A percentile compares a stretch with the other conserved stretches of the same genome.
These are phyloP conservation scores for Listronotus bonariensis DNA, from an alignment of 1,140 invertebrate genomes.

Conservation along the genomic window DNA sequence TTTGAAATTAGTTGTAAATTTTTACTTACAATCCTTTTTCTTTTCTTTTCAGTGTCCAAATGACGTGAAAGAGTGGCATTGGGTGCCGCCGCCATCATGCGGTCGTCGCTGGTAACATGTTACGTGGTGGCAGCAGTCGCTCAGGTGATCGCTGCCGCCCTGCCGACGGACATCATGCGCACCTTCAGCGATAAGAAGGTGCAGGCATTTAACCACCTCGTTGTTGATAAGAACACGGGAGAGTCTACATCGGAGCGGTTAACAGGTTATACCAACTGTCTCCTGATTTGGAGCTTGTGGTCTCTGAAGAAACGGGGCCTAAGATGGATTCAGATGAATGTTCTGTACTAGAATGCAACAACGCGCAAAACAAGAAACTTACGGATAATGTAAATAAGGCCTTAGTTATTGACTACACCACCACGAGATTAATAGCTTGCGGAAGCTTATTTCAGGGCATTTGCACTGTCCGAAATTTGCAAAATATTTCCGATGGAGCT, in stretches of 20 bases:
- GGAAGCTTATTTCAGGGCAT: conserved; percentile 90
- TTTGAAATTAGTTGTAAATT: too few species aligned
- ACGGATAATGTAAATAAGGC: conserved; percentile 96
- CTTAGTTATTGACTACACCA: conserved; percentile 90
- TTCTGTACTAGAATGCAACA: conserved; percentile 79
- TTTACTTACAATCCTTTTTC: too few species aligned
- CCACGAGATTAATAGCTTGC: conserved; percentile 88
- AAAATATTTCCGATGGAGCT: conserved; percentile 84
- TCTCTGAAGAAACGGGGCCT: conserved; percentile 85
- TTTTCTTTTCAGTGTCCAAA: conserved; percentile 40
- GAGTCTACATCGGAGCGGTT: conserved; percentile 88
- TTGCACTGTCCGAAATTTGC: conserved; percentile 85
- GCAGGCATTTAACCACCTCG: conserved; percentile 80
- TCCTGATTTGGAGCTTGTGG: conserved; percentile 78
- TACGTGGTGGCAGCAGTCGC: conserved; percentile 47
- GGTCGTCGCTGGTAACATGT: conserved; percentile 42
- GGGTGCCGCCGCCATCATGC: conserved; percentile 49
- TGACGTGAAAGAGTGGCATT: conserved; percentile 37
- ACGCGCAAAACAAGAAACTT: conserved; percentile 68
- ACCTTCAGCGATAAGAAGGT: conserved; percentile 66
- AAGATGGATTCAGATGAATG: conserved; percentile 87
- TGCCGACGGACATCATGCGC: conserved; percentile 66
- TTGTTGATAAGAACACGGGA: conserved; percentile 91
- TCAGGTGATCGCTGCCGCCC: conserved; percentile 54
- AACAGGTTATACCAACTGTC: conserved; percentile 93